Evolutionary conservation across 2,797 vertebrate genomes (phyloP).

Genomic region (Menidia menidia): DNA sequence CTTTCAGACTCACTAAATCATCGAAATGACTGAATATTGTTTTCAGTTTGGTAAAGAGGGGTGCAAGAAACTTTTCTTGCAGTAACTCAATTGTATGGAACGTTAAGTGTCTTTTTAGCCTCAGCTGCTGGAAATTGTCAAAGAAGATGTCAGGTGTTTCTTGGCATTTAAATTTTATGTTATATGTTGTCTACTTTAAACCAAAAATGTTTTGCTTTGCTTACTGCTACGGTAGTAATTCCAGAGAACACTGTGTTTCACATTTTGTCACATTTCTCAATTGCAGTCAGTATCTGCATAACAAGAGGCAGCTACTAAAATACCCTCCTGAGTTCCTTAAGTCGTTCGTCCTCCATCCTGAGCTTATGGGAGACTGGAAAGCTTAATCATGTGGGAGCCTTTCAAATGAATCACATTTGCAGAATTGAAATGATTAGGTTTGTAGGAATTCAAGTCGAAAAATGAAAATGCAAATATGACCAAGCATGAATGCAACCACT

Average conservation of each 20-base stretch:
- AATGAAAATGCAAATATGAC: slow-evolving; percentile 68
- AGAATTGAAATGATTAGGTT: slow-evolving; percentile 64
- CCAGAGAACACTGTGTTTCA: slow-evolving; percentile 1
- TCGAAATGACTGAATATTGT: slow-evolving; percentile 66
- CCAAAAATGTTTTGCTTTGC: slow-evolving; percentile 21
- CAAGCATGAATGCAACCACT: slow-evolving; percentile 27
- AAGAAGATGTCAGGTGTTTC: slow-evolving; percentile 36
- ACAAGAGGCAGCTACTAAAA: slow-evolving; percentile 14
- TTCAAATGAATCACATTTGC: slow-evolving; percentile 58
- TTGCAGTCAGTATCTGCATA: slow-evolving; percentile 23
- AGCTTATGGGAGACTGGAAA: slow-evolving; percentile 27
- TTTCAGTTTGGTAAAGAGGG: slow-evolving; percentile 47
- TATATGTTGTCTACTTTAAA: slow-evolving; percentile 6
- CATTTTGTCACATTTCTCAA: slow-evolving; percentile 15
- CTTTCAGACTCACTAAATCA: slow-evolving; percentile 73
- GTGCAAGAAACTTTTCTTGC: slow-evolving; percentile 50
- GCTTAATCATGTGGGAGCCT: slow-evolving; percentile 43
- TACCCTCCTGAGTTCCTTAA: slow-evolving; percentile 14
- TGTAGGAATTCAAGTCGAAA: slow-evolving; percentile 52
- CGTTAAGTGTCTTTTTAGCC: slow-evolving; percentile 50
- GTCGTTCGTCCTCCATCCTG: slow-evolving; percentile 47
- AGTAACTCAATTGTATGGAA: slow-evolving; percentile 41
- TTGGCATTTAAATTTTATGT: slow-evolving; percentile 55
- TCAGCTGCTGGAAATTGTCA: slow-evolving; percentile 37
- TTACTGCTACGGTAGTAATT: background rate